A percentile compares a stretch with the other conserved stretches of the same genome.
phyloP scores from a whole-genome alignment of 2,797 vertebrate genomes.

The Channa striata region DNA sequence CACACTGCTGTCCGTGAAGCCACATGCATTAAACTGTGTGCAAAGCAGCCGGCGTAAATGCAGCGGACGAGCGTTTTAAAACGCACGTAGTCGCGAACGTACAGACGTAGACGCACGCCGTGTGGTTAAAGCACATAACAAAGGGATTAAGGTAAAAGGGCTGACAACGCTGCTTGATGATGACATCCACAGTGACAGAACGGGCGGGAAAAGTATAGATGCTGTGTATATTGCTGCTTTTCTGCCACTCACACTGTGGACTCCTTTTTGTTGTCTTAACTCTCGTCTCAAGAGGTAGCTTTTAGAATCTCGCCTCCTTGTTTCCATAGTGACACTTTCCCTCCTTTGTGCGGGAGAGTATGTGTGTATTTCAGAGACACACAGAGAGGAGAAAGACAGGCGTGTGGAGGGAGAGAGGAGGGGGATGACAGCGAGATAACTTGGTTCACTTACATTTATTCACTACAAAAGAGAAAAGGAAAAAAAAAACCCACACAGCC shows the following conservation, averaged over 20 bases:
- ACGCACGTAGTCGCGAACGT: conserved; percentile 30
- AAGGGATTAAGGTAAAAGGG: conserved; percentile 56
- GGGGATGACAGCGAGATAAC: conserved; percentile 76
- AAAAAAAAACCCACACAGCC: conserved; percentile 46
- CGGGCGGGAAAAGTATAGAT: conserved; percentile 50
- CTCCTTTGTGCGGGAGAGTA: conserved; percentile 79
- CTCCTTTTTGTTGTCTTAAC: conserved; percentile 84
- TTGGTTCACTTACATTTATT: conserved; percentile 79
- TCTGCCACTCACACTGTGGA: conserved; percentile 79
- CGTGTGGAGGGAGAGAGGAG: conserved; percentile 54
- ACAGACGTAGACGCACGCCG: conserved; percentile 18
- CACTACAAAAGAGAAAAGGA: conserved; percentile 60
- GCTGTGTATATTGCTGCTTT: conserved; percentile 71
- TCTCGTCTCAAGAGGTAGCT: conserved; percentile 86
- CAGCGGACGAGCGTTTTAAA: conserved; percentile 27
- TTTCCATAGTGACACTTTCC: conserved; percentile 90
- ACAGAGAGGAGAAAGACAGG: conserved; percentile 70
- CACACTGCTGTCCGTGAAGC: conserved; percentile 38
- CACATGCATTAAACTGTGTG: conserved; percentile 39
- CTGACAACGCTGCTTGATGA: conserved; percentile 60
- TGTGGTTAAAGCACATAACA: conserved; percentile 28
- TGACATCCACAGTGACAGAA: conserved; percentile 47
- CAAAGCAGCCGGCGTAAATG: conserved; percentile 9
- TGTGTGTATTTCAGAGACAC: conserved; percentile 75
- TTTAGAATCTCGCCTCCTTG: conserved; percentile 88